Evolutionary conservation across 2,113 vertebrate species (phyloP).

Genomic region (Carlito syrichta): DNA sequence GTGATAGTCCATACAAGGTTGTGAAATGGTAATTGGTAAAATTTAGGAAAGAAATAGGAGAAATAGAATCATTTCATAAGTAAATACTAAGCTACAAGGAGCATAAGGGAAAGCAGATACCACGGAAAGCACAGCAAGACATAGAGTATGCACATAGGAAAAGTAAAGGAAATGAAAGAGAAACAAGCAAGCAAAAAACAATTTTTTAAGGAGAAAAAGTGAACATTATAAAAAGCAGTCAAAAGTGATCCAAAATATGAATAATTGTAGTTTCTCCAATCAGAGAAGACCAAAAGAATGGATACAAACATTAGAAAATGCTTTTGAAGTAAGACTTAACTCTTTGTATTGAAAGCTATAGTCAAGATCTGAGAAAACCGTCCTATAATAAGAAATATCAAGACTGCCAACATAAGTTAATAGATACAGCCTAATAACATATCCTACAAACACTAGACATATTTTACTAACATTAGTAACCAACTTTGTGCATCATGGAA

Average conservation of each 20-base stretch:
- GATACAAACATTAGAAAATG: neutral
- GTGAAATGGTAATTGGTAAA: neutral
- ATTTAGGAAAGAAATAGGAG: neutral
- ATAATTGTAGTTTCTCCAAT: neutral
- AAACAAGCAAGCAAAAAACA: neutral
- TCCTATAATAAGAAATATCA: neutral
- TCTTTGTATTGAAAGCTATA: neutral
- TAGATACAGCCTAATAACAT: neutral
- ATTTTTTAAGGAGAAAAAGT: neutral
- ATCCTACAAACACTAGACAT: neutral
- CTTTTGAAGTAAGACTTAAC: neutral
- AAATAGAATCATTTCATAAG: neutral
- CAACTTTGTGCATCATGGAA: neutral
- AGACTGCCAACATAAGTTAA: neutral
- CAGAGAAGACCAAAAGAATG: neutral
- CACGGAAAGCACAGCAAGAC: neutral
- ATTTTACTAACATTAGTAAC: neutral
- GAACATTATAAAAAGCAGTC: neutral
- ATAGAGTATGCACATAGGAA: neutral
- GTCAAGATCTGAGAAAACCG: neutral
- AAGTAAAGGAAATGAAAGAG: neutral
- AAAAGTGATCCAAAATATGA: neutral
- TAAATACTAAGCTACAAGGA: neutral
- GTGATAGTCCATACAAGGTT: neutral
- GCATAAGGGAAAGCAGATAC: neutral